These are phyloP conservation scores for Lepidurus arcticus DNA, from an alignment of 1,140 invertebrate species.

Conservation along the genomic window DNA sequence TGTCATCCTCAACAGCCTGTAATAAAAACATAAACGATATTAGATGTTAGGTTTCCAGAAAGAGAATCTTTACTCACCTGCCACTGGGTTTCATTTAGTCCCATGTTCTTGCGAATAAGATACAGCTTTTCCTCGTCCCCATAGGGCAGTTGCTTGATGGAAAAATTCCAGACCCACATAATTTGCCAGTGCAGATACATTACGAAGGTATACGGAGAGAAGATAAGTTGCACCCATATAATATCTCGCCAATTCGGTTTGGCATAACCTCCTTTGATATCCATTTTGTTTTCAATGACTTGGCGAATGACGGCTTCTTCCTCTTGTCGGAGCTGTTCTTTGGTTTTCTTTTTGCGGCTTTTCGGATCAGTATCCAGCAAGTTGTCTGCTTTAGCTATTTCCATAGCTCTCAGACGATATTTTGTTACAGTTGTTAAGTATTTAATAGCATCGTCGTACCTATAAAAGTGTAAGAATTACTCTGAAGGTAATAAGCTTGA, in stretches of 20 bases:
- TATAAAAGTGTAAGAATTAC: slow-evolving; percentile 29
- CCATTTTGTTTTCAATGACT: slow-evolving; percentile 83
- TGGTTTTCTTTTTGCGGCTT: slow-evolving; percentile 48
- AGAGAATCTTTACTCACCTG: slow-evolving; percentile 45
- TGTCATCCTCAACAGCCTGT: slow-evolving; percentile 63
- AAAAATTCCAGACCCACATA: slow-evolving; percentile 74
- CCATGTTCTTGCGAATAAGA: slow-evolving; percentile 70
- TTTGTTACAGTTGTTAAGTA: slow-evolving; percentile 82
- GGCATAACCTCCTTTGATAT: slow-evolving; percentile 81
- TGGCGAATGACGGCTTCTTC: slow-evolving; percentile 70
- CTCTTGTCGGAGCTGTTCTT: slow-evolving; percentile 67
- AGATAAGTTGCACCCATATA: slow-evolving; percentile 72
- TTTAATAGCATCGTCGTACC: slow-evolving; percentile 73
- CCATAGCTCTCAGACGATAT: slow-evolving; percentile 72
- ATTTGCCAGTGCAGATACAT: slow-evolving; percentile 66
- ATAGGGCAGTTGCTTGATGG: slow-evolving; percentile 65
- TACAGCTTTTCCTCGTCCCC: slow-evolving; percentile 76
- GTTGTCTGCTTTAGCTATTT: slow-evolving; percentile 70
- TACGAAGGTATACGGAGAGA: slow-evolving; percentile 65
- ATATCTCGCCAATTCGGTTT: slow-evolving; percentile 70
- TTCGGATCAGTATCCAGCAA: slow-evolving; percentile 50
- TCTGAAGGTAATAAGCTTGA: not conserved
- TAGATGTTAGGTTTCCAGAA: slow-evolving; percentile 23
- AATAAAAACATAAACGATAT: slow-evolving; percentile 32
- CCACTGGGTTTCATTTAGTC: slow-evolving; percentile 55